Evolutionary conservation across 2,113 vertebrate species (phyloP).

Genomic region (Alosa alosa): DNA sequence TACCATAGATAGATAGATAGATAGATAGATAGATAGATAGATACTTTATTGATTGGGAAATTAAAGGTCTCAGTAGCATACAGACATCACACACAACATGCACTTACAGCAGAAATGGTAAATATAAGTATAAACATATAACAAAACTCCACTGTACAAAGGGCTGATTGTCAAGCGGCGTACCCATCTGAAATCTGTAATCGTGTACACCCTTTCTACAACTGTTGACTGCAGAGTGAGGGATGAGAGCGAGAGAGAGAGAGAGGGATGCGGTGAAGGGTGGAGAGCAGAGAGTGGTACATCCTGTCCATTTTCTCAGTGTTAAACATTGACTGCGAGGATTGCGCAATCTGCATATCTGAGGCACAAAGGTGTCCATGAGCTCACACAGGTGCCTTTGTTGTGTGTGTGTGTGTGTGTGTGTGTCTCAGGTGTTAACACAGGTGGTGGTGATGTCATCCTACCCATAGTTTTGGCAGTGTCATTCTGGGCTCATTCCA

Average conservation of each 20-base stretch:
- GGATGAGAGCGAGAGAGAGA: background rate
- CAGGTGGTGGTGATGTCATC: slow-evolving; percentile 4
- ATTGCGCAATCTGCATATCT: slow-evolving; percentile 23
- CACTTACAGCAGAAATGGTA: no score
- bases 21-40: no score
- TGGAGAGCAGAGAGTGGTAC: background rate
- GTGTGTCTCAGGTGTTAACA: background rate
- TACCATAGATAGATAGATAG: background rate
- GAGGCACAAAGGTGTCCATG: background rate
- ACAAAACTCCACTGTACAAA: no score
- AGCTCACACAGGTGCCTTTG: slow-evolving; percentile 20
- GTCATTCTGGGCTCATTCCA: background rate
- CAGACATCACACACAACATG: no score
- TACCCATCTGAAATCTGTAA: background rate
- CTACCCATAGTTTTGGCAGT: background rate
- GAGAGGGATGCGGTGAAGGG: no score
- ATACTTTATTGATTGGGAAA: no score
- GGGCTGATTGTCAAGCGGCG: background rate
- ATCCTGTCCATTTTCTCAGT: slow-evolving; percentile 20
- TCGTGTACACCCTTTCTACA: background rate
- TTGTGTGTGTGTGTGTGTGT: slow-evolving; percentile 14
- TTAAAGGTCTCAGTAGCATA: no score
- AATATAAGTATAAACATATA: no score
- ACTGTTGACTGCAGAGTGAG: background rate
- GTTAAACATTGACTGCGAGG: slow-evolving; percentile 36